Conservation (phyloP, 92 coral and sea anemone genomes). For the Palythoa grandiflora region DNA sequence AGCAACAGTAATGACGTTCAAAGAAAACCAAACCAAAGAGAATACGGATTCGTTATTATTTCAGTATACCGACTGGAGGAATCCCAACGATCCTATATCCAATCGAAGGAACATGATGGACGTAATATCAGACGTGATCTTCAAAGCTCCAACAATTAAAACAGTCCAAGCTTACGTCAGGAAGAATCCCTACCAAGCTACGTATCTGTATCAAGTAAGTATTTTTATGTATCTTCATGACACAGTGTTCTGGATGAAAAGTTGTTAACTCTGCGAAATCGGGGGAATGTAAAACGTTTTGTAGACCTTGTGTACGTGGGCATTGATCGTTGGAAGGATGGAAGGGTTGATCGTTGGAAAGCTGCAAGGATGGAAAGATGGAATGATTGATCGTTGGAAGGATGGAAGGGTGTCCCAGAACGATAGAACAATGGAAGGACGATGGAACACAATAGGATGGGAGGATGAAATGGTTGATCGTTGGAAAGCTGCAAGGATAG, state of each 20-base stretch:
- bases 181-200: background rate
- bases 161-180: background rate
- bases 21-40: slow-evolving; percentile 10
- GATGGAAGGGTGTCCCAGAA: too few species aligned
- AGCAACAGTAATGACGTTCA: background rate
- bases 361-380: too few species aligned
- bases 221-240: background rate
- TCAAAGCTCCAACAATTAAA: background rate
- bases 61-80: background rate
- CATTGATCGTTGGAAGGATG: too few species aligned
- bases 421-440: too few species aligned
- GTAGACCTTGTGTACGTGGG: too few species aligned
- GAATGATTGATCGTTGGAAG: too few species aligned
- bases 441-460: too few species aligned
- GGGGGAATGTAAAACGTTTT: background rate
- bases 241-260: background rate
- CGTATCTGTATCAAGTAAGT: background rate
- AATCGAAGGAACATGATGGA: background rate
- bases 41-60: background rate
- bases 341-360: too few species aligned
- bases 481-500: too few species aligned
- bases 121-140: background rate
- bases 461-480: too few species aligned
- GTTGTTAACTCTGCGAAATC: background rate
- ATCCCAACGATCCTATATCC: background rate